phyloP scores from a whole-genome alignment of 2,113 vertebrate species.

The Arenaria interpres region DNA sequence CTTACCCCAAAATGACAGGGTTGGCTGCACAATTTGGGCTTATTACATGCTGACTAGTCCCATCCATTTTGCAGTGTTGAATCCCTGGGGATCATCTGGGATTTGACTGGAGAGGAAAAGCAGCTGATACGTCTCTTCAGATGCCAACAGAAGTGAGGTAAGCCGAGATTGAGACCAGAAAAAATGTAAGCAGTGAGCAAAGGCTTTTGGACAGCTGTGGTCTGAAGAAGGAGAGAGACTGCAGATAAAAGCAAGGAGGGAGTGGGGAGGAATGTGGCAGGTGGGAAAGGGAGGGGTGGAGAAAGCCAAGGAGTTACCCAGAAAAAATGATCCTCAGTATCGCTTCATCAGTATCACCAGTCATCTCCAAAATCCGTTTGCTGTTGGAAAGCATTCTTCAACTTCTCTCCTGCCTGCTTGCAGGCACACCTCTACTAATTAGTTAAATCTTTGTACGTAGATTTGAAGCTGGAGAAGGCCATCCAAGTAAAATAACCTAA shows the following conservation, averaged over 20 bases:
- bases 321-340: background rate
- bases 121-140: background rate
- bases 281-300: background rate
- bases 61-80: background rate
- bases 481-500: background rate
- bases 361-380: background rate
- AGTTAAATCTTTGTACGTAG: background rate
- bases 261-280: background rate
- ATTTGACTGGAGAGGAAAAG: background rate
- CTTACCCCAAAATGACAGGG: background rate
- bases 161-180: background rate
- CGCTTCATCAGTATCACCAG: background rate
- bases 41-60: background rate
- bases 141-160: background rate
- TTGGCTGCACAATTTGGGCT: background rate
- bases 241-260: conserved; percentile 1
- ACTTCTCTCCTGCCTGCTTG: background rate
- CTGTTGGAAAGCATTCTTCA: background rate
- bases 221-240: background rate
- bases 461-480: background rate
- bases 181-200: background rate
- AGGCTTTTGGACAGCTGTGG: background rate
- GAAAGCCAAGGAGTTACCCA: background rate
- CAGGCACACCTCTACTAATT: background rate
- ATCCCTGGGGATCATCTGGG: background rate